These are phyloP conservation scores for Typhlichthys eigenmanni DNA, from an alignment of 2,797 vertebrate species.

Conservation along the genomic window DNA sequence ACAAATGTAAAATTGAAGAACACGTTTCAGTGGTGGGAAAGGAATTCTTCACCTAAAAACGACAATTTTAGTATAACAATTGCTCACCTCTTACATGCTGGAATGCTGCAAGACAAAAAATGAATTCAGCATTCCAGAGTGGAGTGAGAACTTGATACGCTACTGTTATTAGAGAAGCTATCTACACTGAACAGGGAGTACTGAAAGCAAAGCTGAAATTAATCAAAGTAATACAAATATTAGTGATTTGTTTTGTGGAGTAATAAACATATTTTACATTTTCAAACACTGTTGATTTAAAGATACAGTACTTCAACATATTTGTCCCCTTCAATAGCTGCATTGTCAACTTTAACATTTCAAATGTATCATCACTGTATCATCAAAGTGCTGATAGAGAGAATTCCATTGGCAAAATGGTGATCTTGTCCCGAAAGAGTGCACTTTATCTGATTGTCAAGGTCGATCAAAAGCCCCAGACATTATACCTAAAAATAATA, in stretches of 20 bases:
- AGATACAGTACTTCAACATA: too few species aligned
- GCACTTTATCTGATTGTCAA: slow-evolving; percentile 70
- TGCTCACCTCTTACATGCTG: too few species aligned
- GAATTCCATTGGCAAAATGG: slow-evolving; percentile 18
- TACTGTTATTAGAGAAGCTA: too few species aligned
- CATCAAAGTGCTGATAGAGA: slow-evolving; percentile 44
- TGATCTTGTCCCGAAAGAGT: slow-evolving; percentile 31
- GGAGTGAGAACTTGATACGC: too few species aligned
- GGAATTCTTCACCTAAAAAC: too few species aligned
- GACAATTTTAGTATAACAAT: too few species aligned
- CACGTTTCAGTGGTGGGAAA: slow-evolving; percentile 43
- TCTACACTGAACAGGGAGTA: slow-evolving; percentile 7
- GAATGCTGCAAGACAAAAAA: too few species aligned
- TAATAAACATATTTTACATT: slow-evolving; percentile 5
- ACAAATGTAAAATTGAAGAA: slow-evolving; percentile 36
- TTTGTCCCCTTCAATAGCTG: too few species aligned
- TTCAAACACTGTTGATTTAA: neutral
- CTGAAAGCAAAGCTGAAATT: slow-evolving; percentile 16
- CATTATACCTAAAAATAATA: slow-evolving; percentile 32
- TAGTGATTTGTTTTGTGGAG: slow-evolving; percentile 12
- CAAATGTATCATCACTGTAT: neutral
- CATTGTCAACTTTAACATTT: neutral
- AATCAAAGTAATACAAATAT: slow-evolving; percentile 13
- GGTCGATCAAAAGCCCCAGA: slow-evolving; percentile 25
- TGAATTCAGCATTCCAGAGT: too few species aligned